These are phyloP conservation scores for Cotesia glomerata DNA, from an alignment of 1,140 invertebrate species.

Conservation along the genomic window DNA sequence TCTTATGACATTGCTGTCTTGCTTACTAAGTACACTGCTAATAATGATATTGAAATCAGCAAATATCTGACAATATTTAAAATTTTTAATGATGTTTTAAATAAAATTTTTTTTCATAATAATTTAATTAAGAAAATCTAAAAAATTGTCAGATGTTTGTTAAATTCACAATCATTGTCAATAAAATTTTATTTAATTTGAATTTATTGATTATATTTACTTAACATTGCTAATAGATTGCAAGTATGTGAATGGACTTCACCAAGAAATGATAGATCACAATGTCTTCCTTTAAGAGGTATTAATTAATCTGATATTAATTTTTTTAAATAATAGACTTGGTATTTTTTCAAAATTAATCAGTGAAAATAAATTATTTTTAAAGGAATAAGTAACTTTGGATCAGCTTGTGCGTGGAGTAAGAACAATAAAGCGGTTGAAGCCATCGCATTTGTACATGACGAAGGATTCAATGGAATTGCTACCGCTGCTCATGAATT, in stretches of 20 bases:
- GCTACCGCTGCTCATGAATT: slow-evolving; percentile 32
- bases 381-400: slow-evolving; percentile 29
- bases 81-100: too few species aligned
- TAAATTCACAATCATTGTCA: neutral
- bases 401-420: slow-evolving; percentile 23
- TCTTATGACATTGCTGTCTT: slow-evolving; percentile 25
- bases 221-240: slow-evolving; percentile 6
- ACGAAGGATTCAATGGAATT: slow-evolving; percentile 31
- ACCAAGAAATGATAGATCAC: neutral
- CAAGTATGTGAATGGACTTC: slow-evolving; percentile 17
- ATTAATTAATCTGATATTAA: neutral
- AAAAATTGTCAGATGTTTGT: neutral
- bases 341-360: neutral
- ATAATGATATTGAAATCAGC: neutral
- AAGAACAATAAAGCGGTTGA: slow-evolving; percentile 8
- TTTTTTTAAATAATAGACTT: neutral
- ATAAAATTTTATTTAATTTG: neutral
- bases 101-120: too few species aligned
- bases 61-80: neutral
- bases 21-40: slow-evolving; percentile 22
- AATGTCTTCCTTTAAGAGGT: slow-evolving; percentile 22
- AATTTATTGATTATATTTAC: neutral
- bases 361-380: neutral
- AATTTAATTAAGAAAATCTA: too few species aligned
- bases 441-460: slow-evolving; percentile 22